Conservation (phyloP, 2,113 vertebrate genomes). For the Leucoraja erinaceus region DNA sequence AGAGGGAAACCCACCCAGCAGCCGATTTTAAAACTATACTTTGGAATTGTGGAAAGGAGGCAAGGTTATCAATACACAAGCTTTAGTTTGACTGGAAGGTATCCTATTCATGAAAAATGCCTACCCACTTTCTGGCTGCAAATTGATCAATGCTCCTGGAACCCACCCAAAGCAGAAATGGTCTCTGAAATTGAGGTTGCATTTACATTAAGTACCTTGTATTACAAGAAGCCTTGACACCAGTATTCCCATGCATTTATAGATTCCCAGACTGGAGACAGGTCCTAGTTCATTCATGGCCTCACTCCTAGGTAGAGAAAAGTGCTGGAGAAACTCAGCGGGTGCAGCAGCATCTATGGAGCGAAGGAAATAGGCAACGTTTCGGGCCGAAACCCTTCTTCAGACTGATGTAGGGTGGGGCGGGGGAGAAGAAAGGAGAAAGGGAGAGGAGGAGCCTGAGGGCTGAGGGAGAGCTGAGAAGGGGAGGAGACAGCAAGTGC, state of each 20-base stretch:
- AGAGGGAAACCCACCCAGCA: not conserved
- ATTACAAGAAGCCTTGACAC: not conserved
- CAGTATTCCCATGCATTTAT: not conserved
- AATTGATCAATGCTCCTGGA: not conserved
- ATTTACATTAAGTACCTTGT: too few species aligned
- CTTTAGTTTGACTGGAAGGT: not conserved
- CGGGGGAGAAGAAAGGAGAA: too few species aligned
- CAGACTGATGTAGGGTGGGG: too few species aligned
- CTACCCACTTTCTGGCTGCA: not conserved
- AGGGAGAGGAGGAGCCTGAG: too few species aligned
- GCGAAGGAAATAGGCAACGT: too few species aligned
- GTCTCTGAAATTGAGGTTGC: too few species aligned
- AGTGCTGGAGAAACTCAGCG: too few species aligned
- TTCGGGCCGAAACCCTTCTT: too few species aligned
- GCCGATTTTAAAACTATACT: not conserved
- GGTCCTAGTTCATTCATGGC: not conserved
- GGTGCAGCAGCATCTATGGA: too few species aligned
- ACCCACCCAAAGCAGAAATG: not conserved
- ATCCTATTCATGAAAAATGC: not conserved
- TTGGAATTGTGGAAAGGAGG: not conserved
- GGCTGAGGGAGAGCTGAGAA: too few species aligned
- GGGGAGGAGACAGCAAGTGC: too few species aligned
- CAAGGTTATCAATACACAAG: not conserved
- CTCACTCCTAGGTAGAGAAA: too few species aligned
- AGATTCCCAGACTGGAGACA: not conserved